A percentile compares a stretch with the other conserved stretches of the same genome.
Conservation (phyloP, 2,113 vertebrate genomes). For the Elephantulus edwardii region DNA sequence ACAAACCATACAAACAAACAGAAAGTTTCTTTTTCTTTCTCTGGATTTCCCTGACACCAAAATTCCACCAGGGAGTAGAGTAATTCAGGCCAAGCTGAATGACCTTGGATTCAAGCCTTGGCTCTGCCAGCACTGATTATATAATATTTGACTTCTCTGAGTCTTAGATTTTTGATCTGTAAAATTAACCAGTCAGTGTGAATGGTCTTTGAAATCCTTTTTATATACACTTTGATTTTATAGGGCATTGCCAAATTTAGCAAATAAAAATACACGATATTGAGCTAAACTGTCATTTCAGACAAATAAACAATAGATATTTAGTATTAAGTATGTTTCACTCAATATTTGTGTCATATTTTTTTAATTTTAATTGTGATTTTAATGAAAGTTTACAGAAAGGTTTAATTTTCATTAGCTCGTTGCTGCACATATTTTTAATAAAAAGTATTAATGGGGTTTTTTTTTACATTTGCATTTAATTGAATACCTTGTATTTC, state of each 20-base stretch:
- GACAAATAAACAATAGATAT: background rate
- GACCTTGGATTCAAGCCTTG: slow-evolving; percentile 33
- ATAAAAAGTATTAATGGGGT: background rate
- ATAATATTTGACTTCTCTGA: slow-evolving; percentile 3
- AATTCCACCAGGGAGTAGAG: slow-evolving; percentile 11
- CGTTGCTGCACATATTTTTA: background rate
- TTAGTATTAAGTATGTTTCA: background rate
- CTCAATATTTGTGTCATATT: background rate
- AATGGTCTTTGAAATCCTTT: slow-evolving; percentile 38
- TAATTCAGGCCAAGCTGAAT: slow-evolving; percentile 41
- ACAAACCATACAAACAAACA: slow-evolving; percentile 11
- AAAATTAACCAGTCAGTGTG: slow-evolving; percentile 30
- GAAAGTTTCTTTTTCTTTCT: slow-evolving; percentile 36
- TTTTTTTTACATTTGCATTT: background rate
- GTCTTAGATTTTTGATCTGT: slow-evolving; percentile 12
- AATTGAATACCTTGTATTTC: background rate
- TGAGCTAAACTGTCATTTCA: slow-evolving; percentile 17
- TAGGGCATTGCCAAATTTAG: background rate
- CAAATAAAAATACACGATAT: slow-evolving; percentile 31
- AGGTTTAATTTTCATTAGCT: too few relatives aligned
- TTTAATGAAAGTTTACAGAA: too few relatives aligned
- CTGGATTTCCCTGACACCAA: slow-evolving; percentile 20
- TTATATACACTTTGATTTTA: slow-evolving; percentile 26
- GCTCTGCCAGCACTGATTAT: background rate
- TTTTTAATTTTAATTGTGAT: too few relatives aligned